Percentiles rank a stretch among this genome's conserved stretches.
phyloP scores from a whole-genome alignment of 2,888 invertebrate species.

The Sepiola atlantica region DNA sequence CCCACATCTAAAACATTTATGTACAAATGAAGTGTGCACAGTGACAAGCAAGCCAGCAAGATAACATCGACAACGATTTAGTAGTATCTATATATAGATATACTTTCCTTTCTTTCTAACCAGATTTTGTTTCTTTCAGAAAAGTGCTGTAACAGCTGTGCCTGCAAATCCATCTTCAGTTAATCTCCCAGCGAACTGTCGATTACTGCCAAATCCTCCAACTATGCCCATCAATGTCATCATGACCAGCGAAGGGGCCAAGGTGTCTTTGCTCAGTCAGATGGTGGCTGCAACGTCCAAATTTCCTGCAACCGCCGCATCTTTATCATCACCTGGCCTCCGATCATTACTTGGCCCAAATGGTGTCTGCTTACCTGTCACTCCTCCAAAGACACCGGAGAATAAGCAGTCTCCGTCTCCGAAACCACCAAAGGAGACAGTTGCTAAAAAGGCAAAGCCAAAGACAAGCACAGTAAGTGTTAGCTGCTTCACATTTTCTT shows the following conservation, averaged over 20 bases:
- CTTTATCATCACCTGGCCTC: slow-evolving; percentile 49
- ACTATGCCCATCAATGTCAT: slow-evolving; percentile 33
- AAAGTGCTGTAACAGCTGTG: slow-evolving; percentile 41
- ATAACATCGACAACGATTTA: too few species aligned
- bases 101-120: too few species aligned
- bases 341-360: slow-evolving; percentile 56
- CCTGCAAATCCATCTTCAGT: slow-evolving; percentile 44
- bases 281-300: slow-evolving; percentile 52
- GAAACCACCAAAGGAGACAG: not conserved
- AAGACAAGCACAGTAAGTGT: slow-evolving; percentile 32
- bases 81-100: too few species aligned
- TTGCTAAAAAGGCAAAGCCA: not conserved
- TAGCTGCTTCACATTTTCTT: not conserved
- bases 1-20: not conserved
- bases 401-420: slow-evolving; percentile 51
- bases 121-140: slow-evolving; percentile 34
- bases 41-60: too few species aligned
- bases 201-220: slow-evolving; percentile 45
- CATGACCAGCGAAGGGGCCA: slow-evolving; percentile 40
- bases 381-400: slow-evolving; percentile 69
- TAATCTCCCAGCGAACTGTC: slow-evolving; percentile 47
- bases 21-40: too few species aligned
- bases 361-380: slow-evolving; percentile 68
- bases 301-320: slow-evolving; percentile 45
- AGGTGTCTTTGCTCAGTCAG: slow-evolving; percentile 48